These are phyloP conservation scores for Crambe crambe DNA, from an alignment of 37 sponge, comb jelly and placozoan genomes.

Conservation along the genomic window DNA sequence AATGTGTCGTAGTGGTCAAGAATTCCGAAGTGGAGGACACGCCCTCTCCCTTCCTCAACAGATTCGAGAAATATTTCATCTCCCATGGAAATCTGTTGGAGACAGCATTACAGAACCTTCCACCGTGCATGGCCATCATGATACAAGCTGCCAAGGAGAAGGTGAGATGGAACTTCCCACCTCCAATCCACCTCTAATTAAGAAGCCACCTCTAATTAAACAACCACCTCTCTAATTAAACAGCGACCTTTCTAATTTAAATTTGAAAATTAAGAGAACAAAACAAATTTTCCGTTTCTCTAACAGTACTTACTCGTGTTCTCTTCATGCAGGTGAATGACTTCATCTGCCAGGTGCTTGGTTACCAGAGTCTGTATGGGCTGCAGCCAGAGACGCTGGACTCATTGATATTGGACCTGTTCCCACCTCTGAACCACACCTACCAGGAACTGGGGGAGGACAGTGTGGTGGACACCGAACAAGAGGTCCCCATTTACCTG, in stretches of 20 bases:
- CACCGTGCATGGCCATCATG: conserved; percentile 59
- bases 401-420: conserved; percentile 73
- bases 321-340: conserved; percentile 37
- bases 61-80: conserved; percentile 88
- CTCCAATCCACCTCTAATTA: background rate
- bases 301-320: too few relatives aligned
- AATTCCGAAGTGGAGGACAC: conserved; percentile 68
- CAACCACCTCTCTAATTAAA: background rate
- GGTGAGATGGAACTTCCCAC: conserved; percentile 27
- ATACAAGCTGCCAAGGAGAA: conserved; percentile 55
- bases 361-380: conserved; percentile 65
- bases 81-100: conserved; percentile 69
- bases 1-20: conserved; percentile 81
- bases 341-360: conserved; percentile 39
- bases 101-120: conserved; percentile 57
- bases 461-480: background rate
- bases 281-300: too few relatives aligned
- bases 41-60: conserved; percentile 87
- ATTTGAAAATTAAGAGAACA: too few relatives aligned
- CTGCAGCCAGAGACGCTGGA: conserved; percentile 65
- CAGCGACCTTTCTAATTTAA: background rate
- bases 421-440: conserved; percentile 52
- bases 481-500: conserved; percentile 10
- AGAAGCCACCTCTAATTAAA: background rate
- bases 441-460: conserved; percentile 20